Conservation (phyloP, 2,113 vertebrate species). For the Callionymus lyra region DNA sequence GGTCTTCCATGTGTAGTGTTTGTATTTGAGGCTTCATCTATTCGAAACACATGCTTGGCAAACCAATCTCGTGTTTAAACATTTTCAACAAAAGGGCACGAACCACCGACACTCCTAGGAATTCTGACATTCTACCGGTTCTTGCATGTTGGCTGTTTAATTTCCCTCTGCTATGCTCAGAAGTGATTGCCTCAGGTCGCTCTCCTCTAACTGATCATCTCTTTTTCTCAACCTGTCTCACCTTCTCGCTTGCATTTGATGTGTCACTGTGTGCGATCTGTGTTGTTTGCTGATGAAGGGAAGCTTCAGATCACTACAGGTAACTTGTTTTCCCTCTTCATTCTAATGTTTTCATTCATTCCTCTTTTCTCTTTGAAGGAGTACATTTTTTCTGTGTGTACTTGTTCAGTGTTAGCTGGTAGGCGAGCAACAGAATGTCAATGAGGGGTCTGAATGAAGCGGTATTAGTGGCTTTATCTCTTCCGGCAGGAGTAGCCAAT, state of each 20-base stretch:
- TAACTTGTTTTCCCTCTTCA: conserved; percentile 58
- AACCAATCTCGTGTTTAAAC: too few species aligned
- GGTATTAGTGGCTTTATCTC: conserved; percentile 45
- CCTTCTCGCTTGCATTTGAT: conserved; percentile 53
- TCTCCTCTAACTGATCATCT: conserved; percentile 42
- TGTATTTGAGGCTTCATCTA: background rate
- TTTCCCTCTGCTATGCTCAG: conserved; percentile 33
- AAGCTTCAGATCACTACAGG: conserved; percentile 98
- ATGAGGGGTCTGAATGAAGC: conserved; percentile 48
- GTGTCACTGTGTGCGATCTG: conserved; percentile 51
- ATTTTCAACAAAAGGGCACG: too few species aligned
- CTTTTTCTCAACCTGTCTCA: conserved; percentile 47
- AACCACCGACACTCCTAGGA: background rate
- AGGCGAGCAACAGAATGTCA: conserved; percentile 49
- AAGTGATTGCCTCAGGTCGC: conserved; percentile 11
- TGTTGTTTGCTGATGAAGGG: conserved; percentile 81
- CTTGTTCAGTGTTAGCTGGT: conserved; percentile 25
- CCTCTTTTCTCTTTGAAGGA: background rate
- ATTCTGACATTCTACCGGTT: conserved; percentile 14
- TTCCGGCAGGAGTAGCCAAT: conserved; percentile 29
- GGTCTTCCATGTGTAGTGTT: too few species aligned
- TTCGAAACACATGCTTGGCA: too few species aligned
- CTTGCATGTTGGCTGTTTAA: conserved; percentile 49
- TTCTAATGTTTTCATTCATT: background rate
- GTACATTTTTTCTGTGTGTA: conserved; percentile 23